Evolutionary conservation across 35 echinoderm and acorn worm species (phyloP), one percentile per base, ranked within the genome.

Genomic region (Ophiothrix spiculata): DNA sequence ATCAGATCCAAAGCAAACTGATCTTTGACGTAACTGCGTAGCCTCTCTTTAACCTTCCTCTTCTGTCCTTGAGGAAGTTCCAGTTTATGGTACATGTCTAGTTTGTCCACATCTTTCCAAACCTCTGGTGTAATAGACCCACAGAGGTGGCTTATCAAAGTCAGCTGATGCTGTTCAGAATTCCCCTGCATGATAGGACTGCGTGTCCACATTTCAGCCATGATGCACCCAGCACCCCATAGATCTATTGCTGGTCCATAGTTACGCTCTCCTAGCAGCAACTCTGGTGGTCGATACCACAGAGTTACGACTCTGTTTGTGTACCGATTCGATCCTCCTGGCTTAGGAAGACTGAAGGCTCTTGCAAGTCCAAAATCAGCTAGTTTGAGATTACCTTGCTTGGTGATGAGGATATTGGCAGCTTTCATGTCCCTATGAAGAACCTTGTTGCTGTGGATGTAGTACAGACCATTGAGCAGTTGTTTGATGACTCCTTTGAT

Each of bases 151-250:
- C 85, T 86, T 36, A 99, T 99, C 0, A 98, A 80, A 14, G 92
- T 99, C 56, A 99, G 83, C 37, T 99, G 95, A 76, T 99, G 96
- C 33, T 99, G 96, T 74, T 99, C 96, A 4, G 96, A 92, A 80
- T 94, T 99, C 13, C 95, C 96, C 80, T 99, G 92, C 92, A 94
- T 99, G 41, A 99, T 99, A 33, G 96, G 96, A 77, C 89, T 99
- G 17, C 96, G 64, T 1, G 96, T 99, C 96, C 96, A 99, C 96
- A 99, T 99, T 64, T 99, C 96, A 0, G 96, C 96, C 89, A 99
- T 92, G 56, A 99, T 94, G 79, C 92, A 94, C 3, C 96, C 96
- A 0, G 92, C 96, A n/a, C 96, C 92, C 96, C 96, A 99, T 25
- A 94, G 78, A 37, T 99, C 96, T 34, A 94, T 99, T 0, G 91